Base-by-base conservation (phyloP, 2,113 vertebrate species). In the Bujurquina vittata region DNA sequence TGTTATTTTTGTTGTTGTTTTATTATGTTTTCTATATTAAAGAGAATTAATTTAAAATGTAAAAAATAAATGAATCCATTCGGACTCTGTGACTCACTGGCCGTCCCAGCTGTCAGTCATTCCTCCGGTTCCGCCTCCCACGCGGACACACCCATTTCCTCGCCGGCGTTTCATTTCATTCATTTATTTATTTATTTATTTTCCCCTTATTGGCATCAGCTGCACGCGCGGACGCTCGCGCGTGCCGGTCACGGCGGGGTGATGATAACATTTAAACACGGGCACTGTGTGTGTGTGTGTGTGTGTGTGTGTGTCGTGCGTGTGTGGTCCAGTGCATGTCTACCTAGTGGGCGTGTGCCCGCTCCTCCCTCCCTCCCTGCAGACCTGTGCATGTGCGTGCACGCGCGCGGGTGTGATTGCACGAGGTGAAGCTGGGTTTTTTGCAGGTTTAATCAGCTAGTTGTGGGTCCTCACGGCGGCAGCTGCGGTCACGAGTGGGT, bases 321-420 rank as follows among this genome's bases (percentile, higher is more conserved):
- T 61, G 83, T 82, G 59, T 72, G 84, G 86, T 78, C 79, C 62
- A 26, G 54, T 60, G 63, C 73, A 8, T 79, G 12, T 81, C 46
- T 61, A 84, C 88, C 87, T 85, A 67, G 89, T 92, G 92, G 85
- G 89, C 85, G 90, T 91, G 91, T 86, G 55, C 80, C 80, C 80
- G 58, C n/a, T 81, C 69, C 75, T 67, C 75, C 75, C 75, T 67
- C 75, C 75, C 85, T 79, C 18, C 33, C n/a, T 80, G 81, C 89
- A 89, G 83, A 84, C 81, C 84, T 22, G 83, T 83, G 86, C 59
- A 5, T 49, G 75, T 52, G 63, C 4, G 75, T 83, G 86, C 31
- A 35, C 65, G 77, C 29, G 49, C 52, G 61, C 12, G 56, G 7
- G 33, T 40, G 69, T 61, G 43, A 46, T 33, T 33, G 65, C 57